Evolutionary conservation across 2,888 invertebrate species (phyloP).

Genomic region (Emmelina monodactyla): DNA sequence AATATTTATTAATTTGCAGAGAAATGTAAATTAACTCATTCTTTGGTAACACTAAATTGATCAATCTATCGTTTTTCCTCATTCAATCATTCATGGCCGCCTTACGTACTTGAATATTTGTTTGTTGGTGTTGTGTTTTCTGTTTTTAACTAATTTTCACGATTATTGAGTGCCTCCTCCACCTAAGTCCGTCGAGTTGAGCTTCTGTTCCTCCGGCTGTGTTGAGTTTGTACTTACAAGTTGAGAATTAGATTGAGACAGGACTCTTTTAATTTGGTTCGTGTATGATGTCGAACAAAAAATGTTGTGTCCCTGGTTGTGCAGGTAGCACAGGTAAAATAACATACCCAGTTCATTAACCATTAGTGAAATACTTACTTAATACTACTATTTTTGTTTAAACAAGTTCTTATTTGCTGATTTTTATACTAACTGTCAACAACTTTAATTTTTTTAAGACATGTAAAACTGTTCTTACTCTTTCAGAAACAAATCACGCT

Average conservation of each 20-base stretch:
- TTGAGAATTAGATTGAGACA: conserved; percentile 4
- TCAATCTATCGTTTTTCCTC: too few relatives aligned
- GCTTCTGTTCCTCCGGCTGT: conserved; percentile 7
- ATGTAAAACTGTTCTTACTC: too few relatives aligned
- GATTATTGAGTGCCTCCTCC: neutral
- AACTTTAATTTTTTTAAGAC: too few relatives aligned
- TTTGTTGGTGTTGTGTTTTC: neutral
- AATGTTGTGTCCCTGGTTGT: conserved; percentile 7
- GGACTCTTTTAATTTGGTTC: conserved; percentile 5
- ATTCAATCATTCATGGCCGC: neutral
- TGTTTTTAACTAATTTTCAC: neutral
- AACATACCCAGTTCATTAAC: too few relatives aligned
- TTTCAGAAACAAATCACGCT: neutral
- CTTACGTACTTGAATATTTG: neutral
- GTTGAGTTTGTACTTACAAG: conserved; percentile 5
- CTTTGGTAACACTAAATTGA: too few relatives aligned
- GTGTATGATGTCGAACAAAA: conserved; percentile 5
- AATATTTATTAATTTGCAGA: too few relatives aligned
- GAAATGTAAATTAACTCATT: too few relatives aligned
- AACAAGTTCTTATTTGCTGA: too few relatives aligned
- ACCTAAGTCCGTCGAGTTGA: conserved; percentile 9
- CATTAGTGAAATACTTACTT: too few relatives aligned
- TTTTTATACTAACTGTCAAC: too few relatives aligned
- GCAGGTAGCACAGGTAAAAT: neutral
- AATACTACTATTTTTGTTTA: too few relatives aligned